Percentiles rank a stretch among this genome's conserved stretches.
Conservation (phyloP, 2,113 vertebrate genomes). For the Rhinoderma darwinii region DNA sequence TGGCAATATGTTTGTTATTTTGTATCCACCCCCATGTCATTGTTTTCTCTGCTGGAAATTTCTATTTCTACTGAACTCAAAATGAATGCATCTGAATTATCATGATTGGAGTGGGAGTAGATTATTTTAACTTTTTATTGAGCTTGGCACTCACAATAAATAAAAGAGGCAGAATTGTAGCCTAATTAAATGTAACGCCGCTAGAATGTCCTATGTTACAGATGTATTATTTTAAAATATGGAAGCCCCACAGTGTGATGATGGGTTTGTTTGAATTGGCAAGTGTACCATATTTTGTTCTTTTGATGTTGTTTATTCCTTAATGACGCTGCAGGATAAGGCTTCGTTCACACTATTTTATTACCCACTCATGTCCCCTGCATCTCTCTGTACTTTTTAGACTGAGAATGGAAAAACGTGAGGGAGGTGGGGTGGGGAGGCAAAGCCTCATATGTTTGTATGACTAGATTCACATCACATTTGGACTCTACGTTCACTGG, state of each 20-base stretch:
- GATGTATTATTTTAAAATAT: not conserved
- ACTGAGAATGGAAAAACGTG: no score
- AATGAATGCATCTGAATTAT: not conserved
- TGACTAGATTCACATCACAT: no score
- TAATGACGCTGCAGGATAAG: not conserved
- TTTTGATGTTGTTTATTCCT: not conserved
- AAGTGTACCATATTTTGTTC: not conserved
- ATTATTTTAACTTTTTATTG: not conserved
- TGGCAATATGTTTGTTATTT: not conserved
- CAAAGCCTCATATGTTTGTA: no score
- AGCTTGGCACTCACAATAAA: not conserved
- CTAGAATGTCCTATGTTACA: not conserved
- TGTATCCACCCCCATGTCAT: not conserved
- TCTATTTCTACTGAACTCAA: not conserved
- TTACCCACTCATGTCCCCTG: not conserved
- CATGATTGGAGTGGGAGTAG: constrained; percentile 8
- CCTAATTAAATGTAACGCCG: not conserved
- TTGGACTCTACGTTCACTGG: no score
- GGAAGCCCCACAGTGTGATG: not conserved
- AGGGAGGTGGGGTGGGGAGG: no score
- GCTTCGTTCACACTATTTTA: not conserved
- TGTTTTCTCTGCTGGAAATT: not conserved
- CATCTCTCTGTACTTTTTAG: not conserved
- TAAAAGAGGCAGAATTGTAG: not conserved
- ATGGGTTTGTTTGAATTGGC: constrained; percentile 1